Percentiles rank a stretch among this genome's conserved stretches.
phyloP scores from a whole-genome alignment of 2,113 vertebrate genomes.

The Malurus alboscapulatus region DNA sequence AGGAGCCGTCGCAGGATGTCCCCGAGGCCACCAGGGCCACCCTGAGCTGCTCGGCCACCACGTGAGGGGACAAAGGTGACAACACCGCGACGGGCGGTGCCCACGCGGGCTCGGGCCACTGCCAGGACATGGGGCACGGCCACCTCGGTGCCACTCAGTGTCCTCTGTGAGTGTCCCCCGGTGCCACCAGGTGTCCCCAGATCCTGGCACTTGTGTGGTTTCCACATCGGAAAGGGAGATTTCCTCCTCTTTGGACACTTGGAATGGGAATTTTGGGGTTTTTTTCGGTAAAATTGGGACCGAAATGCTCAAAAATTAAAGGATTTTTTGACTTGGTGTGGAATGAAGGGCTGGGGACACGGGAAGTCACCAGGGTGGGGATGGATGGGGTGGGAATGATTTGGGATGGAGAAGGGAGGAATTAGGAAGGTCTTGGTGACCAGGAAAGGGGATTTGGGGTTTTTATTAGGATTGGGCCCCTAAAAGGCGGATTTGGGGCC shows the following conservation, averaged over 20 bases:
- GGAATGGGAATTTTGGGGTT: fast-evolving
- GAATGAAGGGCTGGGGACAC: fast-evolving
- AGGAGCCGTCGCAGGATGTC: conserved; percentile 63
- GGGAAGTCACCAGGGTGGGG: fast-evolving
- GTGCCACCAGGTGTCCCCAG: neutral
- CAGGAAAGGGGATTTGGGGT: neutral
- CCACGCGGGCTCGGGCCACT: too few relatives aligned
- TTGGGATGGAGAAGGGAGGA: neutral
- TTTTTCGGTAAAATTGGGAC: fast-evolving
- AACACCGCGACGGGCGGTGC: too few relatives aligned
- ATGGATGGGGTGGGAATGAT: too few relatives aligned
- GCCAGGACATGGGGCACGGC: neutral
- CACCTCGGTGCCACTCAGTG: conserved; percentile 5
- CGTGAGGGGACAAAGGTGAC: neutral
- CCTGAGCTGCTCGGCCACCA: conserved; percentile 56
- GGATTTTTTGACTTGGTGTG: fast-evolving
- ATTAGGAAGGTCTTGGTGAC: fast-evolving
- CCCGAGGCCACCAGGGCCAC: conserved; percentile 52
- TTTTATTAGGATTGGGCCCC: neutral
- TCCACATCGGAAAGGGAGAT: fast-evolving
- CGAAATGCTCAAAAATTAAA: fast-evolving
- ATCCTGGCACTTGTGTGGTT: neutral
- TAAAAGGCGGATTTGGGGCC: neutral
- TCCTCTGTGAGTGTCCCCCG: conserved; percentile 72
- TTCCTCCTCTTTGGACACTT: fast-evolving